Percentiles rank a stretch among this genome's conserved stretches.
phyloP scores from a whole-genome alignment of 2,888 invertebrate genomes.

The Neria commutata region DNA sequence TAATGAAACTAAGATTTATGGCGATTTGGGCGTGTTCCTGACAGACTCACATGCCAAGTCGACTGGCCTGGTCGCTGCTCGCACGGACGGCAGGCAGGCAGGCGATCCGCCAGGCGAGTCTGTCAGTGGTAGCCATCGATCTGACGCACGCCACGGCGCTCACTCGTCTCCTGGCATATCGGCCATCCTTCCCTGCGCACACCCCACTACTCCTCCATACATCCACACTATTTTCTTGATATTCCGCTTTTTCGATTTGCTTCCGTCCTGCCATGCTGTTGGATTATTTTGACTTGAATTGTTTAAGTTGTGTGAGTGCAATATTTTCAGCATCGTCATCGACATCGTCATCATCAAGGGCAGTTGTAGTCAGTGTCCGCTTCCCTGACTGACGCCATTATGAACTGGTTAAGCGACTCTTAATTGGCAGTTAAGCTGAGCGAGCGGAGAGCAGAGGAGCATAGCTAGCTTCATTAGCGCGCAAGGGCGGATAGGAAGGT shows the following conservation, averaged over 20 bases:
- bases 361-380: too few relatives aligned
- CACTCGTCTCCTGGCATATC: not conserved
- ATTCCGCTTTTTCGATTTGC: slow-evolving; percentile 39
- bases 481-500: too few relatives aligned
- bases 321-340: not conserved
- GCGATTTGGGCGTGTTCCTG: slow-evolving; percentile 40
- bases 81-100: not conserved
- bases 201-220: slow-evolving; percentile 37
- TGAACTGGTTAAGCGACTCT: slow-evolving; percentile 26
- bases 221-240: slow-evolving; percentile 41
- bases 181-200: too few relatives aligned
- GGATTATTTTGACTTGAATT: slow-evolving; percentile 9
- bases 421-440: slow-evolving; percentile 22
- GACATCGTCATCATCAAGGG: slow-evolving; percentile 10
- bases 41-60: slow-evolving; percentile 24
- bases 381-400: slow-evolving; percentile 26
- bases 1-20: slow-evolving; percentile 42
- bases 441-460: not conserved
- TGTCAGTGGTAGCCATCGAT: not conserved
- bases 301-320: slow-evolving; percentile 3
- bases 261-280: slow-evolving; percentile 22
- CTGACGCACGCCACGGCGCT: not conserved
- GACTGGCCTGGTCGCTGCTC: not conserved
- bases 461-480: too few relatives aligned
- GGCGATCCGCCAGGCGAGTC: not conserved